phyloP scores from a whole-genome alignment of 2,797 vertebrate species.

The Pantherophis vulpinus region DNA sequence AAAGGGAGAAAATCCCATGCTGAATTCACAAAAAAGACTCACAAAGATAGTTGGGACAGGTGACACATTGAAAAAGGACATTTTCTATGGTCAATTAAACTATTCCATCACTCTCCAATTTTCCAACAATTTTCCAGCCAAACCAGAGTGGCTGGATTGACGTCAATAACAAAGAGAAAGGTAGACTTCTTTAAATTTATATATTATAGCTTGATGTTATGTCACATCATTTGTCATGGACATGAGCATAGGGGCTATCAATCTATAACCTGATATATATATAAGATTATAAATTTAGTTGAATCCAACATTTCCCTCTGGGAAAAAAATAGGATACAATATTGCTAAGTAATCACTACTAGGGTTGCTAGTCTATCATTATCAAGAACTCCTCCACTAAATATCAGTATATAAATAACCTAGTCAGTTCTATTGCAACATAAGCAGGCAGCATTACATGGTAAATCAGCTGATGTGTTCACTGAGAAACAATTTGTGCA shows the following conservation, averaged over 20 bases:
- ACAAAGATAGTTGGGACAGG: not conserved
- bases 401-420: not conserved
- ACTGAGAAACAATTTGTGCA: constrained; percentile 6
- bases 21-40: constrained; percentile 4
- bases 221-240: not conserved
- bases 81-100: not conserved
- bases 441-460: not conserved
- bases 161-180: constrained; percentile 23
- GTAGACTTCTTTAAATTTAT: not conserved
- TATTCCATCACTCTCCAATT: not conserved
- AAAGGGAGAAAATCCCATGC: constrained; percentile 13
- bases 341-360: not conserved
- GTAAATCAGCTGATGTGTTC: not conserved
- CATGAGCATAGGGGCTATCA: not conserved
- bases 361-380: not conserved
- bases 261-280: not conserved
- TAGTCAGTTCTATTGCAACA: not conserved
- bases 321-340: not conserved
- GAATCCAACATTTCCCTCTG: not conserved
- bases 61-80: not conserved
- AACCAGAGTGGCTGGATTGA: constrained; percentile 6
- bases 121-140: not conserved
- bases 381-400: not conserved
- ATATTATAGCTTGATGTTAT: not conserved
- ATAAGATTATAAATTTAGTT: not conserved